A percentile compares a stretch with the other conserved stretches of the same genome.
phyloP scores from a whole-genome alignment of 1,140 invertebrate genomes.

The Delia radicum region DNA sequence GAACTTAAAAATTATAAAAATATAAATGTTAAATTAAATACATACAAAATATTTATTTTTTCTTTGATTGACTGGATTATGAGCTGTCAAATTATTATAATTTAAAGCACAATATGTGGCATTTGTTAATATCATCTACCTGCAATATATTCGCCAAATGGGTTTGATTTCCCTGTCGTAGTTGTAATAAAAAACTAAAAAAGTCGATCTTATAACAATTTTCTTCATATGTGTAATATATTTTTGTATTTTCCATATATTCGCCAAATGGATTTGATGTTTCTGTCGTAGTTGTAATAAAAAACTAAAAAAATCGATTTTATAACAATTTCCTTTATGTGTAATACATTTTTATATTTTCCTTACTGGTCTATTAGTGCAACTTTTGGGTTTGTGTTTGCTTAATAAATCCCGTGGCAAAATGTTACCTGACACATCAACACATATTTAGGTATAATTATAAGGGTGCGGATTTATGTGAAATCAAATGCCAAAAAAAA shows the following conservation, averaged over 20 bases:
- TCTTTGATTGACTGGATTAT: no score
- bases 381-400: neutral
- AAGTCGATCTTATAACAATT: conserved; percentile 20
- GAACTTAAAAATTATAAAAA: no score
- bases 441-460: neutral
- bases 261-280: neutral
- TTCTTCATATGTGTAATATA: neutral
- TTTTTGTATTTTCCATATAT: no score
- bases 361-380: neutral
- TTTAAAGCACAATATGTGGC: no score
- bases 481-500: no score
- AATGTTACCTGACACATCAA: conserved; percentile 14
- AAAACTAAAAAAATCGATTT: conserved; percentile 16
- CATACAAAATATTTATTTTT: no score
- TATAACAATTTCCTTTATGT: conserved; percentile 9
- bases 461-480: no score
- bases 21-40: no score
- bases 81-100: no score
- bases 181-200: neutral
- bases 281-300: neutral
- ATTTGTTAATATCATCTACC: no score
- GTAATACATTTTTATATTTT: neutral
- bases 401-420: conserved; percentile 15
- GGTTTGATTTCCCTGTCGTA: neutral
- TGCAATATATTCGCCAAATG: no score